Percentiles rank a stretch among this genome's conserved stretches.
phyloP scores from a whole-genome alignment of 2,888 invertebrate species.

The Hypolimnas misippus region DNA sequence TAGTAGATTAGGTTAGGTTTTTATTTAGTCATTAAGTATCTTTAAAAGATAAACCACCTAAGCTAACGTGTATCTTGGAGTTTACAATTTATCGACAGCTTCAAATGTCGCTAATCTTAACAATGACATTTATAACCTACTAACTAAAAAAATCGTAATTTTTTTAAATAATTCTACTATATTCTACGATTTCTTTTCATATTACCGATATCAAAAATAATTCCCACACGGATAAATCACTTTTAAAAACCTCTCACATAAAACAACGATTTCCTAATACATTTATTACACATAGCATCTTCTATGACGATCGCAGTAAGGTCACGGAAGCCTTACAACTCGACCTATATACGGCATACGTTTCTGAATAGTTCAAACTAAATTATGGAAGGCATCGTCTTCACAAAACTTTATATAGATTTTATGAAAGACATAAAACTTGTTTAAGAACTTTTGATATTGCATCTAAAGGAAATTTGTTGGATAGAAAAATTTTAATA shows the following conservation, averaged over 20 bases:
- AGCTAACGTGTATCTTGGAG: no score
- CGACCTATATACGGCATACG: slow-evolving; percentile 35
- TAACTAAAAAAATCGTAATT: no score
- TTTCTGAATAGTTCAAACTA: slow-evolving; percentile 37
- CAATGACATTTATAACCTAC: no score
- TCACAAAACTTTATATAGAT: slow-evolving; percentile 18
- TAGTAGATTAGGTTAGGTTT: no score
- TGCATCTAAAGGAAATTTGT: background rate
- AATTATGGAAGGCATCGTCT: slow-evolving; percentile 32
- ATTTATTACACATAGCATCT: slow-evolving; percentile 3
- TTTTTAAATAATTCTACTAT: no score
- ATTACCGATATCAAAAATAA: background rate
- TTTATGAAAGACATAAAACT: slow-evolving; percentile 10
- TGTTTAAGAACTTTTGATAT: slow-evolving; percentile 20
- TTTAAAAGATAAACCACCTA: no score
- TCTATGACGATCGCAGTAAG: slow-evolving; percentile 23
- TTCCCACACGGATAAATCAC: background rate
- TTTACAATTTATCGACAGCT: no score
- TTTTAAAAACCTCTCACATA: background rate
- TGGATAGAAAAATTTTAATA: background rate
- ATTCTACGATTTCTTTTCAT: no score
- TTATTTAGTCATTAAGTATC: no score
- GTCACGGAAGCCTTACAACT: slow-evolving; percentile 38
- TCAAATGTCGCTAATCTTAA: no score
- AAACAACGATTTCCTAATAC: background rate